Percentiles rank a stretch among this genome's conserved stretches.
Conservation (phyloP, 2,113 vertebrate species). For the Podiceps cristatus region DNA sequence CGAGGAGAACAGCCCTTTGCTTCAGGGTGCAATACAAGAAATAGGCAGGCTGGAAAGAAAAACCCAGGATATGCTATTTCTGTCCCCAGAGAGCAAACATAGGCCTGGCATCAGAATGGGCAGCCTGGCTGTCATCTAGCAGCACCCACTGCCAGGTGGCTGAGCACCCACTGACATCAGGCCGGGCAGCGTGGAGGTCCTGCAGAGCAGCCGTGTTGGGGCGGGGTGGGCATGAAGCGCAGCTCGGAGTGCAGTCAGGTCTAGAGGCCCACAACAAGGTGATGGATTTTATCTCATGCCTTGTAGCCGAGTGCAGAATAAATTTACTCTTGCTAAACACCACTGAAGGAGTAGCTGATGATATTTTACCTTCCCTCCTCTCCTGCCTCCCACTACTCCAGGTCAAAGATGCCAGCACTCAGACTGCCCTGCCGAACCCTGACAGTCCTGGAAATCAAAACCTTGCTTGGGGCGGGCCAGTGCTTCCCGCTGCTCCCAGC, state of each 20-base stretch:
- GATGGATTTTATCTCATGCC: not conserved
- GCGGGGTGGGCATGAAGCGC: not conserved
- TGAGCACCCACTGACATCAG: not conserved
- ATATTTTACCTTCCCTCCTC: not conserved
- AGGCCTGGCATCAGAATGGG: not conserved
- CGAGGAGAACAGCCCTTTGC: not conserved
- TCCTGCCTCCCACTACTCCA: not conserved
- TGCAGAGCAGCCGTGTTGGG: fast-evolving
- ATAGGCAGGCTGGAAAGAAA: not conserved
- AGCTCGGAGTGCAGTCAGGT: not conserved
- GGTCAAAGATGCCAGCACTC: slow-evolving; percentile 57
- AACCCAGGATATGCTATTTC: not conserved
- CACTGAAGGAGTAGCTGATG: not conserved
- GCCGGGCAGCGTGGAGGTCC: not conserved
- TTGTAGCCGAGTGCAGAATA: not conserved
- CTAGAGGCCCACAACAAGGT: not conserved
- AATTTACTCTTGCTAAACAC: not conserved
- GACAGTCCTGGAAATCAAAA: not conserved
- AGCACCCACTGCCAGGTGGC: not conserved
- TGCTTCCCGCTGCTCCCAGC: not conserved
- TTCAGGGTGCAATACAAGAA: not conserved
- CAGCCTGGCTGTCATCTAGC: not conserved
- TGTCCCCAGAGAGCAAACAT: not conserved
- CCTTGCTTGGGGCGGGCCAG: not conserved
- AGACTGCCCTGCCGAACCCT: not conserved